Conservation (phyloP, 2,113 vertebrate species). For the Tautogolabrus adspersus region DNA sequence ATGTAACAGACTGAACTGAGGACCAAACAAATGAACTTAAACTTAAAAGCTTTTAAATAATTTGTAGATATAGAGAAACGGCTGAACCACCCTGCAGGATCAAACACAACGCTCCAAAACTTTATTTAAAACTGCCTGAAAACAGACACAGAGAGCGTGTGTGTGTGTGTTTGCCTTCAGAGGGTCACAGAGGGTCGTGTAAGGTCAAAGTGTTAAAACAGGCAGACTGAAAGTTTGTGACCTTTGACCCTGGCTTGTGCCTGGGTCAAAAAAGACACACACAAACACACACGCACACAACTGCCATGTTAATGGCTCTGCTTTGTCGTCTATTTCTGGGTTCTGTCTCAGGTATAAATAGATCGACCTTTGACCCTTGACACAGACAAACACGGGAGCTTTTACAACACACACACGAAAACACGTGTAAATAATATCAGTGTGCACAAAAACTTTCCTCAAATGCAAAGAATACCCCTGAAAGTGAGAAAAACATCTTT, state of each 20-base stretch:
- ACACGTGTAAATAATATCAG: no score
- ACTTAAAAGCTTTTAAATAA: no score
- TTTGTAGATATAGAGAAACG: no score
- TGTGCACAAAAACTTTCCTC: no score
- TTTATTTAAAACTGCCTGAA: no score
- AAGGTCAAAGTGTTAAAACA: constrained; percentile 63
- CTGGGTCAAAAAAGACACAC: constrained; percentile 60
- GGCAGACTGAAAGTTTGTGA: constrained; percentile 64
- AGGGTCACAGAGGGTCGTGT: constrained; percentile 43
- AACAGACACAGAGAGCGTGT: not conserved
- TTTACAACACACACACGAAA: not conserved
- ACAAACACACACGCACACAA: constrained; percentile 20
- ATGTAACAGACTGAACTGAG: no score
- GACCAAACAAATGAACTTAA: no score
- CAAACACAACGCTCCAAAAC: no score
- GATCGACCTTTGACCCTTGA: constrained; percentile 67
- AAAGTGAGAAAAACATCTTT: no score
- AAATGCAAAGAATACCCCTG: no score
- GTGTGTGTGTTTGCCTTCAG: constrained; percentile 14
- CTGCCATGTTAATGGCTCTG: constrained; percentile 51
- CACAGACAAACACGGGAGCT: constrained; percentile 3
- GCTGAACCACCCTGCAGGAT: no score
- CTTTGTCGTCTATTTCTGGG: constrained; percentile 63
- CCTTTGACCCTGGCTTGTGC: constrained; percentile 77
- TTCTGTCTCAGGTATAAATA: constrained; percentile 75